These are phyloP conservation scores for Holocentrus rufus DNA, from an alignment of 2,797 vertebrate genomes.

Conservation along the genomic window DNA sequence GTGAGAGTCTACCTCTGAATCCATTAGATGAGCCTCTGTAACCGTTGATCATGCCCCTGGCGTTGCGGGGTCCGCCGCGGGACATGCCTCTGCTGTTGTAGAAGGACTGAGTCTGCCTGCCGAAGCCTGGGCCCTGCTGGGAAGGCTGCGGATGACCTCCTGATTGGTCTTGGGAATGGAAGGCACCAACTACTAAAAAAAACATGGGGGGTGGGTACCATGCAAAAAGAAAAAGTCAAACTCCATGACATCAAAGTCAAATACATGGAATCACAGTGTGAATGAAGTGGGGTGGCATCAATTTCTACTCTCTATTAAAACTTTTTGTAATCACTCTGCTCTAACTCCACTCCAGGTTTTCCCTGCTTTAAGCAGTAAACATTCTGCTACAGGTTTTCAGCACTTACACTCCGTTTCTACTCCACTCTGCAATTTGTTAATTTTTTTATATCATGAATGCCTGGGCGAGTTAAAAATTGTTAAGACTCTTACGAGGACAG, in stretches of 20 bases:
- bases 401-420: too few relatives aligned
- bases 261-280: not conserved
- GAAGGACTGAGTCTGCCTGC: slow-evolving; percentile 91
- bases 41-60: slow-evolving; percentile 93
- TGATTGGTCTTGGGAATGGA: slow-evolving; percentile 92
- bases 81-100: slow-evolving; percentile 95
- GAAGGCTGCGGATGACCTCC: slow-evolving; percentile 81
- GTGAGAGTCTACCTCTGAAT: slow-evolving; percentile 87
- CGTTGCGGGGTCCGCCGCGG: slow-evolving; percentile 91
- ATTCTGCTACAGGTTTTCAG: too few relatives aligned
- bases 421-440: too few relatives aligned
- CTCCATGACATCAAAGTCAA: not conserved
- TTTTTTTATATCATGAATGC: too few relatives aligned
- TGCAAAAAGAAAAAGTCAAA: slow-evolving; percentile 21
- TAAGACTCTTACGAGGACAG: too few relatives aligned
- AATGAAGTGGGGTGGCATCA: too few relatives aligned
- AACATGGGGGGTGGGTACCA: not conserved
- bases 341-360: too few relatives aligned
- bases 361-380: too few relatives aligned
- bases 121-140: slow-evolving; percentile 89
- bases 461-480: too few relatives aligned
- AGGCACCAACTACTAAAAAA: slow-evolving; percentile 89
- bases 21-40: slow-evolving; percentile 95
- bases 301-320: too few relatives aligned
- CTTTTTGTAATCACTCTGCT: too few relatives aligned